Conservation (phyloP, 1,140 invertebrate species). For the Aphaenogaster ashmeadi region DNA sequence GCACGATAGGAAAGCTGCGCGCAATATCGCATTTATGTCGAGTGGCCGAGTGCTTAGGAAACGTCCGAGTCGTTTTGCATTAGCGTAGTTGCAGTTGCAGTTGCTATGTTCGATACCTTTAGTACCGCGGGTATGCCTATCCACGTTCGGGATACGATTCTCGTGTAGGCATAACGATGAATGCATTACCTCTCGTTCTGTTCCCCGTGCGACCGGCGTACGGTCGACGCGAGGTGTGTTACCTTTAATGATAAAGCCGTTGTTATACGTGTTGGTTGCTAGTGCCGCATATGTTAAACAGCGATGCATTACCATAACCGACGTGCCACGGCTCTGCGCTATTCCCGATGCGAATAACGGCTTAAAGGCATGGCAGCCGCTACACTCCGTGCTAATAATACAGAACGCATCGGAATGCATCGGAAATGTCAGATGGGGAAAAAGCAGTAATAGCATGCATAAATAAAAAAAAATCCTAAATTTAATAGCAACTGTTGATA, state of each 20-base stretch:
- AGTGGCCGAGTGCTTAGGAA: not conserved
- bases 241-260: constrained; percentile 83
- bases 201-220: constrained; percentile 51
- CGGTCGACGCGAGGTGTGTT: constrained; percentile 71
- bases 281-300: constrained; percentile 81
- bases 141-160: constrained; percentile 18
- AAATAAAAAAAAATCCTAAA: not conserved
- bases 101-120: constrained; percentile 25
- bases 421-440: constrained; percentile 29
- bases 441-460: not conserved
- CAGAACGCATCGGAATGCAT: constrained; percentile 47
- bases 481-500: not conserved
- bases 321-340: constrained; percentile 43
- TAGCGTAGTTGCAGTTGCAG: constrained; percentile 5
- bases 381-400: constrained; percentile 61
- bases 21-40: constrained; percentile 14
- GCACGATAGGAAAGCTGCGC: not conserved
- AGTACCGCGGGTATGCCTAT: not conserved
- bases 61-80: not conserved
- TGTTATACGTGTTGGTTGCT: constrained; percentile 78
- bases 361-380: constrained; percentile 61
- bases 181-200: constrained; percentile 37
- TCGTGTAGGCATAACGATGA: constrained; percentile 33
- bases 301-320: constrained; percentile 81
- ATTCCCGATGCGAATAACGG: constrained; percentile 51